Conservation (phyloP, 2,113 vertebrate species). For the Butastur rufipennis region DNA sequence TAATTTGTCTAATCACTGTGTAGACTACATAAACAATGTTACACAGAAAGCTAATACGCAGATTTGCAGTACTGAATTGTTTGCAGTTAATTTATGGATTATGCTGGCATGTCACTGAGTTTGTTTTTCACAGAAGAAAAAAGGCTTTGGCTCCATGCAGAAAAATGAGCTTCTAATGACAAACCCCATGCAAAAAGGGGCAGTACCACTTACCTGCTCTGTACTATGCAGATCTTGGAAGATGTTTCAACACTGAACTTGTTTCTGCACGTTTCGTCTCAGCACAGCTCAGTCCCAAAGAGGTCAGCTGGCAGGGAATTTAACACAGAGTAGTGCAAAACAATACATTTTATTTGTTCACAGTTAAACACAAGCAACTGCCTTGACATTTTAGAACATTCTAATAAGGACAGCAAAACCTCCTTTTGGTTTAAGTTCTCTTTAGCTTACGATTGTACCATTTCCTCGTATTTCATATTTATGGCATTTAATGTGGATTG, state of each 20-base stretch:
- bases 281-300: background rate
- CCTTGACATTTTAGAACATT: slow-evolving; percentile 85
- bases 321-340: slow-evolving; percentile 89
- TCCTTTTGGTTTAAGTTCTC: slow-evolving; percentile 70
- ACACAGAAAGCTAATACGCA: fast-evolving
- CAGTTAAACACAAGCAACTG: slow-evolving; percentile 99
- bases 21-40: background rate
- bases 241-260: background rate
- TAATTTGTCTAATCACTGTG: background rate
- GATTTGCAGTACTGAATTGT: background rate
- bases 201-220: background rate
- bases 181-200: background rate
- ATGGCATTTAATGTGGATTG: slow-evolving; percentile 85
- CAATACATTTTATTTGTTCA: slow-evolving; percentile 97
- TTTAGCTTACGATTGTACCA: slow-evolving; percentile 88
- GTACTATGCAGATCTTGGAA: background rate
- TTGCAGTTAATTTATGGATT: background rate
- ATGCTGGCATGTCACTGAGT: fast-evolving
- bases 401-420: slow-evolving; percentile 79
- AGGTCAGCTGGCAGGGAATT: background rate
- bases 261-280: background rate
- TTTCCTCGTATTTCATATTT: slow-evolving; percentile 78
- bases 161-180: background rate
- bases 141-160: background rate
- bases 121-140: background rate